Evolutionary conservation across 53 echinoderm and acorn worm species (phyloP), one percentile per base, ranked within the genome.

Genomic region (Holothuria scabra): DNA sequence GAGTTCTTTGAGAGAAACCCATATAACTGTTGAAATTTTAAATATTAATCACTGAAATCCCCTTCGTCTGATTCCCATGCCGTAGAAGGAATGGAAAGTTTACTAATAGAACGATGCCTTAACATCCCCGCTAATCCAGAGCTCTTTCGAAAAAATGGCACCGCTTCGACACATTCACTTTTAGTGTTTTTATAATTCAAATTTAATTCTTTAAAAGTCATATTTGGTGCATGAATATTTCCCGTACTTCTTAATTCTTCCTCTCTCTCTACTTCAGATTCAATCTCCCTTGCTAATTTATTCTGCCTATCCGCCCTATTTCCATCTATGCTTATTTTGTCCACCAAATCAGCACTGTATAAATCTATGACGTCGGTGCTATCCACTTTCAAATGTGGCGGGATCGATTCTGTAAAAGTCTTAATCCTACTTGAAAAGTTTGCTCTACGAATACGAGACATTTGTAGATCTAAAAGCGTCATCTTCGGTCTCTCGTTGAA

Each of bases 381-480:
- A 80, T 66, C 66, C 48, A 13, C 84, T 68, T 86, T 83, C 12
- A 88, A 63, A 59, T 66, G 65, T 12, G 63, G 84, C 0, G 28
- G 20, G 37, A 85, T 74, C 1, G 83, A 49, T 12, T 66, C 66
- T 1, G 78, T 60, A 34, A 93, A 93, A 31, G 24, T 28, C 71
- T 83, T 83, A 46, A 93, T 88, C 19, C 86, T 85, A 25, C 80
- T 65, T 3, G 88, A 67, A 65, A 82, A 91, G 59, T 91, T 91
- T 14, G 93, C 79, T 25, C 55, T 19, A 9, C 32, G 46, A 26
- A 93, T 70, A 12, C 88, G 83, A n/a, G 86, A 81, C 74, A 56
- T 49, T 66, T 93, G 87, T 46, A 93, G 14, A 76, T 93, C 93
- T 62, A 93, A 49, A 9, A 93, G 63, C 0, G 91, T 91, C 46